phyloP scores from a whole-genome alignment of 2,113 vertebrate species.

The Chaetorhynchus papuensis region DNA sequence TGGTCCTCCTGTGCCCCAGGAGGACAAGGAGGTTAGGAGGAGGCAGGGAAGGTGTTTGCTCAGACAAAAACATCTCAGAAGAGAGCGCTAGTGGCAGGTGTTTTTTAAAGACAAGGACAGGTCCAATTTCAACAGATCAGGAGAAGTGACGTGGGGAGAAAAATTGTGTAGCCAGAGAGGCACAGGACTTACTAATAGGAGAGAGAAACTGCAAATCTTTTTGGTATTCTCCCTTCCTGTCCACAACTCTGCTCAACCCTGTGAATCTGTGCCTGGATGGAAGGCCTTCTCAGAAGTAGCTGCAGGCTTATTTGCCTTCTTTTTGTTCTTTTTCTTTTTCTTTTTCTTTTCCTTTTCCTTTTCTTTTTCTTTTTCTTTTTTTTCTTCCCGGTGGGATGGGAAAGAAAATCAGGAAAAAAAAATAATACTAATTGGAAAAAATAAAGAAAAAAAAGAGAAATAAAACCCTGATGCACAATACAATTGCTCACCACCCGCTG shows the following conservation, averaged over 20 bases:
- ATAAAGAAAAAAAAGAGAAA: not conserved
- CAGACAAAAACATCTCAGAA: not conserved
- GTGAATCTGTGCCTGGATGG: not conserved
- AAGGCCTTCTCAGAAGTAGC: not conserved
- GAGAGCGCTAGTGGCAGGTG: not conserved
- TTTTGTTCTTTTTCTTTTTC: not conserved
- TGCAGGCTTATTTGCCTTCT: not conserved
- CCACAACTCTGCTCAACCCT: not conserved
- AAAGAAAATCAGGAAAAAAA: not conserved
- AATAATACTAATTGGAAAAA: not conserved
- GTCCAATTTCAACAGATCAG: not conserved
- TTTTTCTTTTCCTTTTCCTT: not conserved
- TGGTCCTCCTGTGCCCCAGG: too few relatives aligned
- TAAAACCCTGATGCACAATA: not conserved
- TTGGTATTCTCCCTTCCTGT: not conserved
- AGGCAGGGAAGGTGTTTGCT: not conserved
- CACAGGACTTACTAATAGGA: not conserved
- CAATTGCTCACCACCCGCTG: not conserved
- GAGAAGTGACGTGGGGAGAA: not conserved
- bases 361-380: not conserved
- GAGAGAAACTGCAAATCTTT: not conserved
- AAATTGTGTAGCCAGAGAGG: not conserved
- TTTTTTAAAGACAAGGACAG: not conserved
- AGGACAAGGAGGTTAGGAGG: not conserved
- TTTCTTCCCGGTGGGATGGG: not conserved